phyloP scores from a whole-genome alignment of 2,113 vertebrate species.

The Lates calcarifer region DNA sequence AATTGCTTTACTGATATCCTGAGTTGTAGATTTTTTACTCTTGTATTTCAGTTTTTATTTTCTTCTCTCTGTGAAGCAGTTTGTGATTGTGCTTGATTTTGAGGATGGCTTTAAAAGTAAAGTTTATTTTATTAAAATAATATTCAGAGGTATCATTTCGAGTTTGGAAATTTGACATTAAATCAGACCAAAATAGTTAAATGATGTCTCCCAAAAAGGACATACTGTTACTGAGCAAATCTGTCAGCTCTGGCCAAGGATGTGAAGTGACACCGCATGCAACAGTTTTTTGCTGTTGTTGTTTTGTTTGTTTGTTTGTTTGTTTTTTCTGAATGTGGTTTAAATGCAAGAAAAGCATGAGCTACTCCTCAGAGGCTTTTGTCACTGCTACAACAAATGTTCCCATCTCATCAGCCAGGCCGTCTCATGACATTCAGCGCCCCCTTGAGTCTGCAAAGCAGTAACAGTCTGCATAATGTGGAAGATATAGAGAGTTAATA shows the following conservation, averaged over 20 bases:
- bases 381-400: conserved; percentile 1
- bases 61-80: background rate
- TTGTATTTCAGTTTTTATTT: background rate
- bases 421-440: conserved; percentile 3
- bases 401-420: background rate
- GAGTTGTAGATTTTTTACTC: background rate
- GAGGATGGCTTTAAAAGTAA: background rate
- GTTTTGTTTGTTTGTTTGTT: no score
- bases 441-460: conserved; percentile 12
- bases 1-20: background rate
- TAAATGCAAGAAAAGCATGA: background rate
- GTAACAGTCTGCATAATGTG: background rate
- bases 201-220: background rate
- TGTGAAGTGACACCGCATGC: background rate
- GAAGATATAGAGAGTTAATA: background rate
- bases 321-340: background rate
- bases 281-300: no score
- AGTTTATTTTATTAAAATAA: background rate
- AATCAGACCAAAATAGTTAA: background rate
- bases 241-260: background rate
- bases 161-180: background rate
- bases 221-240: background rate
- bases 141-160: background rate
- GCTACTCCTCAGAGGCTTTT: conserved; percentile 3
- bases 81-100: background rate